These are phyloP conservation scores for Psittacula cyanocephala DNA, from an alignment of 2,113 vertebrate genomes.

Conservation along the genomic window DNA sequence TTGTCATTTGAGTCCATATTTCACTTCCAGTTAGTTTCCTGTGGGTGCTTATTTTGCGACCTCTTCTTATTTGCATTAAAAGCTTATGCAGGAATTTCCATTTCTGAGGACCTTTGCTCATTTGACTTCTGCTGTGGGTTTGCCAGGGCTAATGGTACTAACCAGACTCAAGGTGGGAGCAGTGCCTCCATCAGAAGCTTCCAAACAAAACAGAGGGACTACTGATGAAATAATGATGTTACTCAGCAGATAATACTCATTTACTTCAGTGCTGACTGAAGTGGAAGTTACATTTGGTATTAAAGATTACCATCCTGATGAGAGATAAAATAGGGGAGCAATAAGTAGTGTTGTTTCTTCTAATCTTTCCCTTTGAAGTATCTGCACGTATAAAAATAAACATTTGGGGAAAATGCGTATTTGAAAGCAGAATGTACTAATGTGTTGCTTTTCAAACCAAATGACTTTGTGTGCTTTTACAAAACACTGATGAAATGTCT, in stretches of 20 bases:
- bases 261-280: not conserved
- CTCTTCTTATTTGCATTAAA: not conserved
- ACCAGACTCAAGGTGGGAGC: not conserved
- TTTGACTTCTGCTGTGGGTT: not conserved
- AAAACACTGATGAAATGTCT: not conserved
- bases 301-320: not conserved
- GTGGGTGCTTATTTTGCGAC: not conserved
- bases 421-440: not conserved
- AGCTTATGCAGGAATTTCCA: not conserved
- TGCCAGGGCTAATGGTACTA: not conserved
- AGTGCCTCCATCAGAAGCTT: not conserved
- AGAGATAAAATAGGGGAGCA: not conserved
- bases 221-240: not conserved
- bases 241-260: not conserved
- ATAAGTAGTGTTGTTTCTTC: not conserved
- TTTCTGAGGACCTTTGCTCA: not conserved
- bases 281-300: not conserved
- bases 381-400: not conserved
- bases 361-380: constrained; percentile 16
- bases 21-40: not conserved
- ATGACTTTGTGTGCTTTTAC: not conserved
- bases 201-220: not conserved
- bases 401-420: not conserved
- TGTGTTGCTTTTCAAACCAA: not conserved
- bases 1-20: not conserved